Base-by-base conservation (phyloP, 2,797 vertebrate genomes). In the Artibeus lituratus region DNA sequence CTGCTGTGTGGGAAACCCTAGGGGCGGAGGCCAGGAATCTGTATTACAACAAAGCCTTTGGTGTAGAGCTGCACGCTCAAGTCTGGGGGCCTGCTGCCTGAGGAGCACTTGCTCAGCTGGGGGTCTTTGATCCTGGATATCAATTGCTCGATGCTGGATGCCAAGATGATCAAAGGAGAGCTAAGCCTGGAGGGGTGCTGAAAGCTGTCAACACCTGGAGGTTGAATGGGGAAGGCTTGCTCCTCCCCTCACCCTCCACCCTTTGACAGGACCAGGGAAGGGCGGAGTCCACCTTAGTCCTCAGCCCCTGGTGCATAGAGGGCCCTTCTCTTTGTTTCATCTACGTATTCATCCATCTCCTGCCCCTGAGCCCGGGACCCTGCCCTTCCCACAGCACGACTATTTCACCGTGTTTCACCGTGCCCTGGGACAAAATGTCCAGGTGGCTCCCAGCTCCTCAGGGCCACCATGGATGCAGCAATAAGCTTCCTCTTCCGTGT, bases 161-260 rank as follows among this genome's bases (percentile, higher is more conserved):
- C 44, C 15, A 3, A 39, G 26, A 10, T 15, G 37, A 65, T 91
- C 87, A 69, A 94, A 89, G 74, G 80, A 77, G 42, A 87, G 47
- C 81, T 62, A 16, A 72, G 10, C 47, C 44, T 49, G n/a, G 21
- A 24, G n/a, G 55, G 47, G 32, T 26, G 26, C 9, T 69, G 39
- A n/a, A n/a, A 47, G 35, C 49, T 32, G 10, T 59, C 18, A 2
- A 39, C 2, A 21, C 47, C 35, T 4, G 1, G 21, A 69, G 89
- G 37, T 69, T 11, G 69, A 78, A 10, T 5, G n/a, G 44, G 49
- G 49, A 65, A 49, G 53, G n/a, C 10, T 39, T 11, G 9, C 0
- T 59, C 39, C 7, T 67, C 19, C 74, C 11, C 5, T 32, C 59
- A 6, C 0, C 0, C 12, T n/a, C 3, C 5, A 3, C 5, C 22